A percentile compares a stretch with the other conserved stretches of the same genome.
phyloP scores from a whole-genome alignment of 2,888 invertebrate species.

The Therioaphis trifolii region DNA sequence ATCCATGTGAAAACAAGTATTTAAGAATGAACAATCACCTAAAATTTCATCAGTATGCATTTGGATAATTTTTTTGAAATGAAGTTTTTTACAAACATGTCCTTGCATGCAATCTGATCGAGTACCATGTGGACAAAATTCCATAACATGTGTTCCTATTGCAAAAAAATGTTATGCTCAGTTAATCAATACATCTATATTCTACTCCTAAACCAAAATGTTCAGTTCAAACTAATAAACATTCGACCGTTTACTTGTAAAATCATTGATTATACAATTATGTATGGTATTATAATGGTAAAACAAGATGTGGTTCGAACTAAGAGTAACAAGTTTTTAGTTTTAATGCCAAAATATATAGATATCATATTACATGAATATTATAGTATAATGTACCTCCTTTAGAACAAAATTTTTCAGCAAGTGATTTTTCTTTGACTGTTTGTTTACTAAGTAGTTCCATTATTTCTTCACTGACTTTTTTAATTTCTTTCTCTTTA shows the following conservation, averaged over 20 bases:
- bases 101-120: slow-evolving; percentile 80
- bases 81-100: slow-evolving; percentile 82
- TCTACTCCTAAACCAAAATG: too few relatives aligned
- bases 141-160: slow-evolving; percentile 84
- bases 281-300: too few relatives aligned
- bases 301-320: too few relatives aligned
- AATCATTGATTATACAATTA: too few relatives aligned
- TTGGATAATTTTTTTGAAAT: slow-evolving; percentile 97
- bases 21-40: slow-evolving; percentile 97
- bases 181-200: too few relatives aligned
- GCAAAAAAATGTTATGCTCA: too few relatives aligned
- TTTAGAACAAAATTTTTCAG: slow-evolving; percentile 95
- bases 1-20: slow-evolving; percentile 99
- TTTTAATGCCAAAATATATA: neutral
- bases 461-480: slow-evolving; percentile 94
- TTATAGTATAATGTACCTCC: slow-evolving; percentile 74
- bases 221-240: too few relatives aligned
- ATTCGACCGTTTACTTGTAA: too few relatives aligned
- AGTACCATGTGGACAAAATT: slow-evolving; percentile 97
- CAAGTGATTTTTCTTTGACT: slow-evolving; percentile 94
- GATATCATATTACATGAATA: neutral
- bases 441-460: slow-evolving; percentile 94
- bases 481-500: slow-evolving; percentile 93
- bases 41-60: slow-evolving; percentile 93
- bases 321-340: too few relatives aligned